Percentiles rank a stretch among this genome's conserved stretches.
These are phyloP conservation scores for Bimastos eiseni DNA, from an alignment of 2,888 invertebrate genomes.

Conservation along the genomic window DNA sequence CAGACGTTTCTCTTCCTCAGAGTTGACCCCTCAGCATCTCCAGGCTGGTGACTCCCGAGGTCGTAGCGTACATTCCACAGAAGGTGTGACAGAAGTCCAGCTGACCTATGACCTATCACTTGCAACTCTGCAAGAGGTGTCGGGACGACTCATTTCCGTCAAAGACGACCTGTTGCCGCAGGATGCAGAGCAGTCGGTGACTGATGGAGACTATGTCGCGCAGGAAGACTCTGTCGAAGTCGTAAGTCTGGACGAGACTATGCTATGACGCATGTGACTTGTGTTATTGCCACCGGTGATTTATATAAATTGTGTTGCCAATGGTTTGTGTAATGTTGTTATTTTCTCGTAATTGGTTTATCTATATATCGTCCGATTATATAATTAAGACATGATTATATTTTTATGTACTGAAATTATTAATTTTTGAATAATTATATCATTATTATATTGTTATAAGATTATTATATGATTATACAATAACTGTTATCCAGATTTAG, in stretches of 20 bases:
- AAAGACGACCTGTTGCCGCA: neutral
- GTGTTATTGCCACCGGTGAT: neutral
- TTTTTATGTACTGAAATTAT: neutral
- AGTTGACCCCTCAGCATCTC: conserved; percentile 18
- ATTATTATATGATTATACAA: neutral
- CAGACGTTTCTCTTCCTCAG: conserved; percentile 3
- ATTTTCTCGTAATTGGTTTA: neutral
- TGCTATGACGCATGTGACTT: neutral
- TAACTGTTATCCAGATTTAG: too few relatives aligned
- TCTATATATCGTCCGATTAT: neutral
- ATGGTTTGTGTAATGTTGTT: neutral
- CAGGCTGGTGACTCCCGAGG: neutral
- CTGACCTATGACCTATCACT: conserved; percentile 9
- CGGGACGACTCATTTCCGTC: neutral
- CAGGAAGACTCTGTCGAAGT: neutral
- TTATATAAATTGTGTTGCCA: neutral
- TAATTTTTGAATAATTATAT: neutral
- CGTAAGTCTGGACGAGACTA: neutral
- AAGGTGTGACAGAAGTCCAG: neutral
- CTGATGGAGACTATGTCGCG: neutral
- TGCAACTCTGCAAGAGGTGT: conserved; percentile 6
- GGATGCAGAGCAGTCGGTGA: neutral
- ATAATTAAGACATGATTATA: neutral
- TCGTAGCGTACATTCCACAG: neutral
- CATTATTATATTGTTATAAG: neutral